Evolutionary conservation across 2,888 invertebrate species (phyloP).

Genomic region (Drosophila fulvimacula): DNA sequence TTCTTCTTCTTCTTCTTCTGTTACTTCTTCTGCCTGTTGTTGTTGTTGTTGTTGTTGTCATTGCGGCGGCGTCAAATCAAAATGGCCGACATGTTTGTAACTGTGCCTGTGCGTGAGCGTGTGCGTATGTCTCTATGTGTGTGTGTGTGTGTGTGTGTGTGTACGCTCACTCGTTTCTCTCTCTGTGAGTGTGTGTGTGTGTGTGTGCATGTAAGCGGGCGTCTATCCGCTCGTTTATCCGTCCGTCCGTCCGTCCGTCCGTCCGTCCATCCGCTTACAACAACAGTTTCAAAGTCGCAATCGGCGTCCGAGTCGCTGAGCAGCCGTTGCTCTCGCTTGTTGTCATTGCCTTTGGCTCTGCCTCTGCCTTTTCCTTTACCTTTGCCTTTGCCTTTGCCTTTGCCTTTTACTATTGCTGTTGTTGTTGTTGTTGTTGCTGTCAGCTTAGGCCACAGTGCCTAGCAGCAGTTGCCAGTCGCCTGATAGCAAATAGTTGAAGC

Average conservation of each 20-base stretch:
- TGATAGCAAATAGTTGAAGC: neutral
- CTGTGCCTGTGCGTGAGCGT: constrained; percentile 9
- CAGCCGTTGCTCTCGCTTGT: constrained; percentile 12
- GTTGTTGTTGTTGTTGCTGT: constrained; percentile 14
- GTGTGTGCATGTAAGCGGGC: constrained; percentile 37
- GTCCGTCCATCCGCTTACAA: constrained; percentile 17
- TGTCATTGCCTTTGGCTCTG: constrained; percentile 6
- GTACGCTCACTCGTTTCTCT: constrained; percentile 5
- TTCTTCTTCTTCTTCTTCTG: constrained; percentile 3
- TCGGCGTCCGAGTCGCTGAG: constrained; percentile 32
- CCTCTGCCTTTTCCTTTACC: neutral
- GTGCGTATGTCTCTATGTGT: constrained; percentile 2
- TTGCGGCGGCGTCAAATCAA: constrained; percentile 58
- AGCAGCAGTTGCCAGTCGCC: constrained; percentile 14
- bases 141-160: constrained; percentile 2
- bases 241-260: constrained; percentile 25
- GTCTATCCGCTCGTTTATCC: constrained; percentile 67
- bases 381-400: neutral
- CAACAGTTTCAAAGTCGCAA: constrained; percentile 27
- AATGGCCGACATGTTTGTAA: constrained; percentile 51
- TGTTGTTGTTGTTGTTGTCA: constrained; percentile 32
- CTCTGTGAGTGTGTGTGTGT: constrained; percentile 13
- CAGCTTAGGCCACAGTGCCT: constrained; percentile 30
- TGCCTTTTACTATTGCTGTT: too few relatives aligned
- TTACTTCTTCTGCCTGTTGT: neutral